Evolutionary conservation across 1,140 invertebrate species (phyloP).

Genomic region (Eueides isabella): DNA sequence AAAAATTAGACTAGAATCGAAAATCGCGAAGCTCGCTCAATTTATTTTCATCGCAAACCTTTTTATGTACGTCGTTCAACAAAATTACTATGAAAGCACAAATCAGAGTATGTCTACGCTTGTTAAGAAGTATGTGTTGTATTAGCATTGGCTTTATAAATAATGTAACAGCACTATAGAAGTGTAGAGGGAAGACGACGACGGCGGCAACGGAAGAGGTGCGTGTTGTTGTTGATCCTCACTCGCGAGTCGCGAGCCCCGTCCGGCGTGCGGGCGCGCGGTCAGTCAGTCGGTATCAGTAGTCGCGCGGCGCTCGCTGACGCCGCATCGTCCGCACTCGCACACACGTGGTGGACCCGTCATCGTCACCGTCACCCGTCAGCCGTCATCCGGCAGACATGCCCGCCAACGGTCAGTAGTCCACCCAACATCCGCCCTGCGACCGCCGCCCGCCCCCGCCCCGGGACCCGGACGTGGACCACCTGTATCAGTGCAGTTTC

Average conservation of each 20-base stretch:
- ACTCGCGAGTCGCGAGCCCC: not conserved
- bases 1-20: not conserved
- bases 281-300: not conserved
- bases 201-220: no score
- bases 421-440: not conserved
- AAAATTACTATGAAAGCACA: not conserved
- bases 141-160: no score
- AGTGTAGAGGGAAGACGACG: no score
- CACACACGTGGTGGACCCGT: no score
- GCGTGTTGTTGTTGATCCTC: no score
- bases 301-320: slow-evolving; percentile 15
- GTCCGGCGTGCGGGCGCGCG: not conserved
- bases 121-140: no score
- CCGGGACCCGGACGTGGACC: no score
- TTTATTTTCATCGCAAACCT: not conserved
- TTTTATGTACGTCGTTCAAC: not conserved
- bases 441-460: not conserved
- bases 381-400: slow-evolving; percentile 29
- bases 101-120: not conserved
- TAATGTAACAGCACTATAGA: no score
- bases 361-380: no score
- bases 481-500: not conserved
- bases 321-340: not conserved
- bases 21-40: not conserved
- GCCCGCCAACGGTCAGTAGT: slow-evolving; percentile 52